These are phyloP conservation scores for Glomeris maerens DNA, from an alignment of 1,140 invertebrate species.

Conservation along the genomic window DNA sequence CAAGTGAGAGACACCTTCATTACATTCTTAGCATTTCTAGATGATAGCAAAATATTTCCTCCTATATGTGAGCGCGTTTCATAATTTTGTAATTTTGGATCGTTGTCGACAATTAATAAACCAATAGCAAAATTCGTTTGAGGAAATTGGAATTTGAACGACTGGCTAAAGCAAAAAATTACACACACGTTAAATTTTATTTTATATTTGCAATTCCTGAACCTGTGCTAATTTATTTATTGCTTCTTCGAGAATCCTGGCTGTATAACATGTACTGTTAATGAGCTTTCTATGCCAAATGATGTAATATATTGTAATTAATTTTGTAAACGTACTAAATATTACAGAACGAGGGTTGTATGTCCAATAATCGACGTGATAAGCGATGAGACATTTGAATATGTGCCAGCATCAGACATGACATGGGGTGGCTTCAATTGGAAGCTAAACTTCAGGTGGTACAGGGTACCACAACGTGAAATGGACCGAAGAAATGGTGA, in stretches of 20 bases:
- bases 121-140: neutral
- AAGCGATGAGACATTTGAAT: conserved; percentile 93
- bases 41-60: neutral
- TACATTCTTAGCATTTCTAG: too few relatives aligned
- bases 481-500: conserved; percentile 78
- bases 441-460: conserved; percentile 96
- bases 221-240: too few relatives aligned
- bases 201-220: too few relatives aligned
- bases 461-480: conserved; percentile 86
- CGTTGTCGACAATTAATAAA: neutral
- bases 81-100: too few relatives aligned
- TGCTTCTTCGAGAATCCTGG: too few relatives aligned
- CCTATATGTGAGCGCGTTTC: neutral
- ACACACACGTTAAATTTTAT: too few relatives aligned
- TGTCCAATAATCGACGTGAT: conserved; percentile 98
- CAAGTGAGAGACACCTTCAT: too few relatives aligned
- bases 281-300: too few relatives aligned
- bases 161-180: too few relatives aligned
- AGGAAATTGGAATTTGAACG: neutral
- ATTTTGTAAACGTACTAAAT: conserved; percentile 1
- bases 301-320: too few relatives aligned
- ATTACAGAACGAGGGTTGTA: conserved; percentile 66
- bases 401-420: conserved; percentile 74
- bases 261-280: too few relatives aligned
- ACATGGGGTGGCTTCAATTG: conserved; percentile 97